Evolutionary conservation across 2,888 invertebrate genomes (phyloP).

Genomic region (Epinotia bilunana): DNA sequence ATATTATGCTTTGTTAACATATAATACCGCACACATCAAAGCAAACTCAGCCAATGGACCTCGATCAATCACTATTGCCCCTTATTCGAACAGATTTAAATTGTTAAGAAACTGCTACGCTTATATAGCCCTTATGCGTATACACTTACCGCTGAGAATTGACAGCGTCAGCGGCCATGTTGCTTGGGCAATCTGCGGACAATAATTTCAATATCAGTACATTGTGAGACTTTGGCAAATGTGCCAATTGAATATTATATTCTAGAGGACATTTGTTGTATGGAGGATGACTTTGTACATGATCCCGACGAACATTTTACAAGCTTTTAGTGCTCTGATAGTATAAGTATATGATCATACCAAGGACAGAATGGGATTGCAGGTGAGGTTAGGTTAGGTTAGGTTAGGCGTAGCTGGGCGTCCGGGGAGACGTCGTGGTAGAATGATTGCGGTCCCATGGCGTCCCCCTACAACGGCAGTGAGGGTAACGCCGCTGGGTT

Average conservation of each 20-base stretch:
- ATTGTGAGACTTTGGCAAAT: constrained; percentile 21
- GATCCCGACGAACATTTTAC: too few species aligned
- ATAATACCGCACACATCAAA: constrained; percentile 10
- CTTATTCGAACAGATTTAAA: constrained; percentile 12
- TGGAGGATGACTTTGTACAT: too few species aligned
- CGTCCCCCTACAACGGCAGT: too few species aligned
- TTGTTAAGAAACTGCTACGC: not conserved
- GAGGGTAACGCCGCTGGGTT: too few species aligned
- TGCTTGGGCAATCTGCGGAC: constrained; percentile 60
- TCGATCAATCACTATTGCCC: constrained; percentile 18
- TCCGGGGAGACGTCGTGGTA: too few species aligned
- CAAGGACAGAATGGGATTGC: too few species aligned
- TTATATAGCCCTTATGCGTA: not conserved
- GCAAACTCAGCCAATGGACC: constrained; percentile 16
- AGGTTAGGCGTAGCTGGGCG: too few species aligned
- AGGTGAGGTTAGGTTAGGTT: too few species aligned
- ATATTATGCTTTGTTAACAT: not conserved
- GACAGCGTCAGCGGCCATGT: constrained; percentile 74
- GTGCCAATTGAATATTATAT: not conserved
- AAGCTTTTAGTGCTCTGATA: too few species aligned
- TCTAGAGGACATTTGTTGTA: not conserved
- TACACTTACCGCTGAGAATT: constrained; percentile 75
- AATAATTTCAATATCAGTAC: constrained; percentile 48
- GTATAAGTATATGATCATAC: too few species aligned
- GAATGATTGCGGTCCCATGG: too few species aligned